Evolutionary conservation across 1,140 invertebrate species (phyloP).

Genomic region (Drosophila carrolli): DNA sequence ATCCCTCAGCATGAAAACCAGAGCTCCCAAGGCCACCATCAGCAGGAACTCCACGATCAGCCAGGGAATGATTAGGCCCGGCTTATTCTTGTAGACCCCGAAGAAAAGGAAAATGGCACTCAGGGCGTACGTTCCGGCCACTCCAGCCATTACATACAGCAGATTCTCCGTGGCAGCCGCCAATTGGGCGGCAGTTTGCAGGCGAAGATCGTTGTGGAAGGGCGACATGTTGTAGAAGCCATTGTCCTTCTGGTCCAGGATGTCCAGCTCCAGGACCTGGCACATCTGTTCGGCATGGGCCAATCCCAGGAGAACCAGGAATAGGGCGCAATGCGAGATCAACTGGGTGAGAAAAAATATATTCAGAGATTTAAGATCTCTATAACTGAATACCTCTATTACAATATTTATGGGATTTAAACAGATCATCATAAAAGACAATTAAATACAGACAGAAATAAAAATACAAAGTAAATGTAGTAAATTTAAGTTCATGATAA

Average conservation of each 20-base stretch:
- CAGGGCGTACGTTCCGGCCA: conserved; percentile 65
- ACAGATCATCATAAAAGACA: background rate
- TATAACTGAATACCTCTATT: no score
- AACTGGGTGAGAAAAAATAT: conserved; percentile 41
- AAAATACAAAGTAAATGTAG: background rate
- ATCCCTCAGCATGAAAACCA: conserved; percentile 69
- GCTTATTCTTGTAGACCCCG: conserved; percentile 76
- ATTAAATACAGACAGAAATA: background rate
- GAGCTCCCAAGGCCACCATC: conserved; percentile 51
- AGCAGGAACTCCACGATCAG: conserved; percentile 73
- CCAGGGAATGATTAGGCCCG: conserved; percentile 76
- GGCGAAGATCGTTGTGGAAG: conserved; percentile 72
- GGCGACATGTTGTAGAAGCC: conserved; percentile 78
- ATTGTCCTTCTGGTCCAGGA: conserved; percentile 79
- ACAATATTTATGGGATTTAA: no score
- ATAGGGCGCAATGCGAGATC: conserved; percentile 74
- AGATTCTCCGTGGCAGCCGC: conserved; percentile 73
- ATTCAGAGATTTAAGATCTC: background rate
- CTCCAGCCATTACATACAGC: conserved; percentile 62
- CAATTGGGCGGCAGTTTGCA: conserved; percentile 72
- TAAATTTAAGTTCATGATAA: background rate
- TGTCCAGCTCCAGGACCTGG: conserved; percentile 71
- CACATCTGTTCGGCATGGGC: conserved; percentile 83
- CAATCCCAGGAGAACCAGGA: conserved; percentile 73
- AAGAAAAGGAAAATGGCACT: conserved; percentile 70